Evolutionary conservation across 2,888 invertebrate species (phyloP).

Genomic region (Himalopsyche kuldschensis): DNA sequence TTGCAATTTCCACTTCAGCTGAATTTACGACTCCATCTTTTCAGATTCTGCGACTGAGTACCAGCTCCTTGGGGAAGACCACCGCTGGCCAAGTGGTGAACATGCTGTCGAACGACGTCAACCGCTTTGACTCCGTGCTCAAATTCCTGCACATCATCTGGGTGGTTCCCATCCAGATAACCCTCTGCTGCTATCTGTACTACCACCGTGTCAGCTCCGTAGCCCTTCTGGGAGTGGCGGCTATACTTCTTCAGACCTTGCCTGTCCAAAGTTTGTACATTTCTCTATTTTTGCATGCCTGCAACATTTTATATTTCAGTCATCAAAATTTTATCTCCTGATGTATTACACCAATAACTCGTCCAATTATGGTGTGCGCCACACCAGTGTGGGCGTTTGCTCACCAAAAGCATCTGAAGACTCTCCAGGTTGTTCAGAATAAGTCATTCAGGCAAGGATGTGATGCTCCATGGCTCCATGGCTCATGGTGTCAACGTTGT

Average conservation of each 20-base stretch:
- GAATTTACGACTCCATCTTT: conserved; percentile 24
- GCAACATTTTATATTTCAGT: not conserved
- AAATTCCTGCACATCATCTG: conserved; percentile 60
- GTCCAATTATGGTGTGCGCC: no score
- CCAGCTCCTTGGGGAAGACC: conserved; percentile 69
- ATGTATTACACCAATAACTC: no score
- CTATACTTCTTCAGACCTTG: conserved; percentile 52
- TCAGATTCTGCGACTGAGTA: conserved; percentile 73
- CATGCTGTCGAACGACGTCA: conserved; percentile 62
- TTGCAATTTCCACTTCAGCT: no score
- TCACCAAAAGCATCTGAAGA: no score
- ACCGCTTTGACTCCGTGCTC: conserved; percentile 58
- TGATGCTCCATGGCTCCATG: no score
- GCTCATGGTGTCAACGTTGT: no score
- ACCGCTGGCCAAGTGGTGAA: conserved; percentile 65
- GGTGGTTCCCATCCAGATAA: conserved; percentile 56
- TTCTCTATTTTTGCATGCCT: not conserved
- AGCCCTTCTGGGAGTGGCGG: conserved; percentile 56
- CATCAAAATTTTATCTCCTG: not conserved
- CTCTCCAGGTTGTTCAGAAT: no score
- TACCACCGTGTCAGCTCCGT: conserved; percentile 48
- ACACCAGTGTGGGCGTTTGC: no score
- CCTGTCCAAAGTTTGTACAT: conserved; percentile 57
- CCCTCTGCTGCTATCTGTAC: conserved; percentile 53
- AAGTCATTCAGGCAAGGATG: no score